Base-by-base conservation (phyloP, 2,797 vertebrate species). In the Arctocebus calabarensis region DNA sequence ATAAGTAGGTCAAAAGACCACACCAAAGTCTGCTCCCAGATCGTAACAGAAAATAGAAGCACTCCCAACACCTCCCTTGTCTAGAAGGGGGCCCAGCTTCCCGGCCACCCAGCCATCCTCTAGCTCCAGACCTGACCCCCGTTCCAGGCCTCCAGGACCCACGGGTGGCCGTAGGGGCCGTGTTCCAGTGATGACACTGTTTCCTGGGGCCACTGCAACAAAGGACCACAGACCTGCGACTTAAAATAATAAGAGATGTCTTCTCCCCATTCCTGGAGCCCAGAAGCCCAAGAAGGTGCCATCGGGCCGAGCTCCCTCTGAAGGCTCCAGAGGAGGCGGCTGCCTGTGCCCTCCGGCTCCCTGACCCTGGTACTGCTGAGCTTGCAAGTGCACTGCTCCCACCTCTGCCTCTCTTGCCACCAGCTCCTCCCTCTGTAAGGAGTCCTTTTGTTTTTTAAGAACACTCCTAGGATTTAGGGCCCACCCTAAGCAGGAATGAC, bases 141-240 rank as follows among this genome's bases (percentile, higher is more conserved):
- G 23, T 1, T 0, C 2, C 5, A 73, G 34, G 62, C 45, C 48
- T 19, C 55, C 12, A 1, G 10, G 2, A 22, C 88, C 34, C 2
- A 4, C 0, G 8, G 84, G 5, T 25, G 4, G 0, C 3, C 9
- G 34, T 0, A 4, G 32, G 37, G 62, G 23, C 45, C 4, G 9
- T 13, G 4, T 0, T 3, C 27, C 17, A 34, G 19, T 0, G 0
- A 13, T 1, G n/a, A 59, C 55, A 16, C 3, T 1, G 16, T 14
- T 20, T 43, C 85, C 48, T 5, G 7, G 14, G 84, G 74, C 25
- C 13, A 27, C 66, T 0, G 0, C 8, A 9, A 45, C 34, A 29
- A 27, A 25, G n/a, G 14, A 25, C 16, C 34, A 4, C 3, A 0
- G 27, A 20, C 55, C 0, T 4, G 48, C 9, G 2, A 23, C 16